Base-by-base conservation (phyloP, 2,113 vertebrate genomes). In the Caranx melampygus region DNA sequence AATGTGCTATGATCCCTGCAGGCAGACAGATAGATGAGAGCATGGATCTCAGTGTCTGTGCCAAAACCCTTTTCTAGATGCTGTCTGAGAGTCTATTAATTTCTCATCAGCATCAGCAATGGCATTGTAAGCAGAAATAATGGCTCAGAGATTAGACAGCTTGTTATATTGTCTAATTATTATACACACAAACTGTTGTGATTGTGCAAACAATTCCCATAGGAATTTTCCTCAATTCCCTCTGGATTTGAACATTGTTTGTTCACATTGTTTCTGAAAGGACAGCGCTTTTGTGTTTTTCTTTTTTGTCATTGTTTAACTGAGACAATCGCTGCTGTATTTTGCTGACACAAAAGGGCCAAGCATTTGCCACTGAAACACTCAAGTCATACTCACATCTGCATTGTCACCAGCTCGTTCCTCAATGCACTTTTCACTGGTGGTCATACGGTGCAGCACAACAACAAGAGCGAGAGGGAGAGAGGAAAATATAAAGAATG, bases 41-140 rank as follows among this genome's bases (percentile, higher is more conserved):
- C 79, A 84, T 83, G 88, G 87, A 89, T 91, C 73, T 83, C 35
- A 72, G 72, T 86, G 75, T 81, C 67, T 76, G 58, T 84, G 73
- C 78, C 76, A 77, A 67, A 71, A 51, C 5, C 45, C 45, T 75
- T 16, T 37, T 72, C 26, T 51, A 69, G 45, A 79, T 52, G 31
- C 60, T 60, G 65, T 47, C 68, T 37, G 54, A 74, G 52, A 69
- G 71, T 54, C 65, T 67, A 80, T 82, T 75, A 4, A 75, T 72
- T 78, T 65, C 76, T 63, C 64, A 15, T 5, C 60, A 31, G 75
- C 79, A 76, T 51, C 68, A 66, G 69, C 55, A 58, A 72, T 63
- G 65, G 55, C 55, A 57, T 9, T 14, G 45, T 77, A 62, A 78
- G 42, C 77, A 69, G 69, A 84, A 79, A 82, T 83, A 77, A 74